Percentiles rank a stretch among this genome's conserved stretches.
phyloP scores from a whole-genome alignment of 2,888 invertebrate species.

The Aethes cnicana region DNA sequence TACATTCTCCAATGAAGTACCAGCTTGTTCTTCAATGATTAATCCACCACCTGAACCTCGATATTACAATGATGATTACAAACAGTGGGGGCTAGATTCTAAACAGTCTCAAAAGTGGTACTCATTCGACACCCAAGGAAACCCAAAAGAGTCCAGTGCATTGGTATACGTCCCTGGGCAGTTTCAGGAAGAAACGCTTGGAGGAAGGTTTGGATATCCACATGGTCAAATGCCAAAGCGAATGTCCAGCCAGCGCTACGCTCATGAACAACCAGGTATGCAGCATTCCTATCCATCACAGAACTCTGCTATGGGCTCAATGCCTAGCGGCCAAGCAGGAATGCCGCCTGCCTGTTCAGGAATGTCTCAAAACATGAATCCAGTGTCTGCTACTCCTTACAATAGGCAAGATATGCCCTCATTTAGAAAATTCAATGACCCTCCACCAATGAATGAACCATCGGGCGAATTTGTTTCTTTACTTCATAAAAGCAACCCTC shows the following conservation, averaged over 20 bases:
- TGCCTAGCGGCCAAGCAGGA: not conserved
- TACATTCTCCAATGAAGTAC: not conserved
- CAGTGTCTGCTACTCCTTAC: not conserved
- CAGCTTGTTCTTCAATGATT: constrained; percentile 13
- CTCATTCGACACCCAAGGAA: not conserved
- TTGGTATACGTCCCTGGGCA: not conserved
- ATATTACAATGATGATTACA: not conserved
- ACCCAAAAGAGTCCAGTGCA: not conserved
- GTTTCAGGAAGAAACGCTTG: not conserved
- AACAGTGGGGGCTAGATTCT: not conserved
- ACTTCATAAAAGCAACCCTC: too few species aligned
- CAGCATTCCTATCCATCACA: too few species aligned
- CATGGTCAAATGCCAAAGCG: not conserved
- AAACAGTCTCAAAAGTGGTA: constrained; percentile 2
- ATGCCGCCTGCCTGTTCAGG: not conserved
- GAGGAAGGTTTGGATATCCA: not conserved
- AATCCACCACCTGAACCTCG: not conserved
- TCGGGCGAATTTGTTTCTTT: too few species aligned
- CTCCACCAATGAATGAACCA: too few species aligned
- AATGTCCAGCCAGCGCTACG: not conserved
- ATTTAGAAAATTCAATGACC: too few species aligned
- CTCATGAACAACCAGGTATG: too few species aligned
- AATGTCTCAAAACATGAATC: not conserved
- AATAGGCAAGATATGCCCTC: constrained; percentile 35
- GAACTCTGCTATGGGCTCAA: too few species aligned